Base-by-base conservation (phyloP, 2,113 vertebrate genomes). In the Lepisosteus oculatus region DNA sequence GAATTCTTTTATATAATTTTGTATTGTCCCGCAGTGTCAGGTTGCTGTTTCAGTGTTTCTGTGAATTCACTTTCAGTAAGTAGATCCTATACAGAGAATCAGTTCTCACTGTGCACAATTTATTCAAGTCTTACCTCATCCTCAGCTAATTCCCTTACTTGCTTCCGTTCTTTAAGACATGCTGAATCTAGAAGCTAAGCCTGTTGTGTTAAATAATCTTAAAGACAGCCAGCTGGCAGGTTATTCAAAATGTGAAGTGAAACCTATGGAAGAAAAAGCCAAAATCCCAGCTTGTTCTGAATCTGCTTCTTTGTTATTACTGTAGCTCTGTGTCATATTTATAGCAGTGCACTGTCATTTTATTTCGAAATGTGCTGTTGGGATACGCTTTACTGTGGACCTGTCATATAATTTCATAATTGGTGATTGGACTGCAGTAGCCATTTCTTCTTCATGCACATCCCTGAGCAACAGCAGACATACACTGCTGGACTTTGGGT, bases 201-300 rank as follows among this genome's bases (percentile, higher is more conserved):
- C 81, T 79, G 77, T 79, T 86, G 80, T 85, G 83, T 85, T 86
- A 87, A 89, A 87, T 87, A 86, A 89, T 87, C 84, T 84, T 81
- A 74, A 80, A 88, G 78, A 82, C 85, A 83, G 89, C 88, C 88
- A 89, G 87, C 80, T 88, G 87, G 88, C 88, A 86, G 77, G 67
- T 77, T 80, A 77, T 75, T 72, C 80, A 57, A 62, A 55, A 43
- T 67, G 67, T 70, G 43, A n/a, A 47, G 64, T 2, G 43, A 7
- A 44, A 66, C 69, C 76, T 69, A 68, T 44, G 15, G 14, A 7
- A 47, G 11, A 43, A 14, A 43, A 66, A 66, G 43, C 47, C 64
- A 66, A 47, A 47, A 66, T 2, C 8, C 4, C 13, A 4, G 64
- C 64, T 66, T 47, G 47, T 51, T 51, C 47, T 51, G 9, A 51